A percentile compares a stretch with the other conserved stretches of the same genome.
These are phyloP conservation scores for Nymphalis urticae DNA, from an alignment of 2,888 invertebrate genomes.

Conservation along the genomic window DNA sequence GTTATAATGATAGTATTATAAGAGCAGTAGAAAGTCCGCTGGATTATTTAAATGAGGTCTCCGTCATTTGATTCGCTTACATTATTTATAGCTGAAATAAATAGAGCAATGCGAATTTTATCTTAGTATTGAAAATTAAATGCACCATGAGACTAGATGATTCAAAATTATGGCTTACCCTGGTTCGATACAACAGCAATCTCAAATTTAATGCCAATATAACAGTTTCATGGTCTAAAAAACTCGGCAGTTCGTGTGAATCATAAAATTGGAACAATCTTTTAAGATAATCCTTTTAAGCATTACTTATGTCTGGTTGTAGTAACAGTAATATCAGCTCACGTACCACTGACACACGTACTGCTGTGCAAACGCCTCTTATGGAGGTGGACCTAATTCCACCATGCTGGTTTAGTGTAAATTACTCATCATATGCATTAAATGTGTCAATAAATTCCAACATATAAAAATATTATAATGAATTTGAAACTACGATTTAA, in stretches of 20 bases:
- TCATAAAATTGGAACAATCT: conserved; percentile 21
- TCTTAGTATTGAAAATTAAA: conserved; percentile 30
- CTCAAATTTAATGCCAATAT: conserved; percentile 54
- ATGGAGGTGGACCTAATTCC: no score
- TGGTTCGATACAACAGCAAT: conserved; percentile 38
- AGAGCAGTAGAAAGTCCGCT: conserved; percentile 61
- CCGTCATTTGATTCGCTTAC: conserved; percentile 41
- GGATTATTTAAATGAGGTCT: conserved; percentile 58
- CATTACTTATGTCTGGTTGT: background rate
- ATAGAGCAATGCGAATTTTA: conserved; percentile 34
- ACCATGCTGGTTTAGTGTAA: no score
- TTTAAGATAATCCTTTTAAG: conserved; percentile 3
- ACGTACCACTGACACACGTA: no score
- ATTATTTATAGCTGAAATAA: conserved; percentile 30
- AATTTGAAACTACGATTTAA: no score
- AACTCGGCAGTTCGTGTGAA: conserved; percentile 40
- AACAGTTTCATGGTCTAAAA: conserved; percentile 60
- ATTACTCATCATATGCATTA: no score
- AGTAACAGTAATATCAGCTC: no score
- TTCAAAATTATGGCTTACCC: conserved; percentile 33
- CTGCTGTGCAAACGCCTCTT: no score
- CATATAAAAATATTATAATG: no score
- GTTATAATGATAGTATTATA: conserved; percentile 68
- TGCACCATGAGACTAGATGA: conserved; percentile 24
- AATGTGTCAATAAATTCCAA: no score